A percentile compares a stretch with the other conserved stretches of the same genome.
Conservation (phyloP, 2,888 invertebrate genomes). For the Xiphydria camelus region DNA sequence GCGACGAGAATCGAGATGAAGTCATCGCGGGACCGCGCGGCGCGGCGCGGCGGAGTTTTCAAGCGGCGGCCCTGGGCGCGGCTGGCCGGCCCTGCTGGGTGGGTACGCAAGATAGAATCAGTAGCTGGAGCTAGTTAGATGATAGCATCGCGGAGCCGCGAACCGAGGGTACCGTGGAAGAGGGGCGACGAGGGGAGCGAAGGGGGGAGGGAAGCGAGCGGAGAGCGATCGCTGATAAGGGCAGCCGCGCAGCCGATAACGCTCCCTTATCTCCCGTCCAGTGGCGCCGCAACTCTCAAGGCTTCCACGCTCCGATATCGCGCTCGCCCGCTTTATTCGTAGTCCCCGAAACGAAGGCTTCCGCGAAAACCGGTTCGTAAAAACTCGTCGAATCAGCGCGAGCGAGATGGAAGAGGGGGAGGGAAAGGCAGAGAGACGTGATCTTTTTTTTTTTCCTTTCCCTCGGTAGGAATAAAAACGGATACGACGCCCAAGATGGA, state of each 20-base stretch:
- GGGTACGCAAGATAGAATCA: conserved; percentile 60
- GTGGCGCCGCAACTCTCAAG: conserved; percentile 58
- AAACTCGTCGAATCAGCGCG: conserved; percentile 1
- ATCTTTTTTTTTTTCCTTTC: too few species aligned
- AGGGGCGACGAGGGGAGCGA: conserved; percentile 31
- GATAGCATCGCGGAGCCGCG: conserved; percentile 62
- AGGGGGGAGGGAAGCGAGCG: conserved; percentile 50
- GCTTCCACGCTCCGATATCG: conserved; percentile 38
- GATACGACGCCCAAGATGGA: too few species aligned
- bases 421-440: too few species aligned
- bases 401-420: too few species aligned
- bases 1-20: conserved; percentile 10
- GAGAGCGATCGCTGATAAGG: conserved; percentile 60
- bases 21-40: conserved; percentile 14
- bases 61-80: conserved; percentile 32
- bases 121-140: conserved; percentile 64
- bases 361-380: conserved; percentile 2
- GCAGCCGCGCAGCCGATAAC: conserved; percentile 55
- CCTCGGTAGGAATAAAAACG: too few species aligned
- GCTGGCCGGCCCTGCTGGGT: conserved; percentile 43
- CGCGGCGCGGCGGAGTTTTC: conserved; percentile 34
- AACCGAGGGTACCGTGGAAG: conserved; percentile 40
- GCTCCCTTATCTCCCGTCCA: conserved; percentile 57
- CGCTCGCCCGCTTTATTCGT: conserved; percentile 2
- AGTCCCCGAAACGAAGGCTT: neutral